A percentile compares a stretch with the other conserved stretches of the same genome.
phyloP scores from a whole-genome alignment of 2,797 vertebrate species.

The Fringilla coelebs region DNA sequence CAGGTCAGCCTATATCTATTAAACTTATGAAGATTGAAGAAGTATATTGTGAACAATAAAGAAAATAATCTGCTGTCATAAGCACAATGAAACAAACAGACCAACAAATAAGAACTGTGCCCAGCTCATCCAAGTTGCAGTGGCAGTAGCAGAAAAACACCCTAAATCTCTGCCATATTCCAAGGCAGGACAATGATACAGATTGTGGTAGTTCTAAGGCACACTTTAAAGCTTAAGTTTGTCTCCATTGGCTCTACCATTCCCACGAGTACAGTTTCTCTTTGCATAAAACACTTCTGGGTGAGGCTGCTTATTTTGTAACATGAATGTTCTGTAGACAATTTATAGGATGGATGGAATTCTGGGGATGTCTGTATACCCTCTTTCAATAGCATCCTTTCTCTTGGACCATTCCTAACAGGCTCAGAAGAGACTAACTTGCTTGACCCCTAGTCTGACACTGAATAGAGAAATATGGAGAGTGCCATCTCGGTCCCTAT shows the following conservation, averaged over 20 bases:
- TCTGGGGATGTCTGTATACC: background rate
- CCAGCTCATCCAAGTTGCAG: background rate
- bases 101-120: background rate
- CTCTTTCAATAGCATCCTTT: background rate
- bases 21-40: background rate
- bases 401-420: background rate
- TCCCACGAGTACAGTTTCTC: fast-evolving
- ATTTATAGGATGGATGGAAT: background rate
- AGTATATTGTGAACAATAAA: background rate
- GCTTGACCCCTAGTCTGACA: no score
- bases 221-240: background rate
- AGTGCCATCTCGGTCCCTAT: fast-evolving
- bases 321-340: background rate
- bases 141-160: background rate
- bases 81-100: background rate
- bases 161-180: background rate
- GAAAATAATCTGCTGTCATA: background rate
- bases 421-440: background rate
- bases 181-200: background rate
- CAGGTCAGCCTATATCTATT: background rate
- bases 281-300: background rate
- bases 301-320: background rate
- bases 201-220: no score
- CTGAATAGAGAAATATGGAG: background rate
- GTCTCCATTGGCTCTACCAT: background rate